Conservation (phyloP, 2,888 invertebrate genomes). For the Patella caerulea region DNA sequence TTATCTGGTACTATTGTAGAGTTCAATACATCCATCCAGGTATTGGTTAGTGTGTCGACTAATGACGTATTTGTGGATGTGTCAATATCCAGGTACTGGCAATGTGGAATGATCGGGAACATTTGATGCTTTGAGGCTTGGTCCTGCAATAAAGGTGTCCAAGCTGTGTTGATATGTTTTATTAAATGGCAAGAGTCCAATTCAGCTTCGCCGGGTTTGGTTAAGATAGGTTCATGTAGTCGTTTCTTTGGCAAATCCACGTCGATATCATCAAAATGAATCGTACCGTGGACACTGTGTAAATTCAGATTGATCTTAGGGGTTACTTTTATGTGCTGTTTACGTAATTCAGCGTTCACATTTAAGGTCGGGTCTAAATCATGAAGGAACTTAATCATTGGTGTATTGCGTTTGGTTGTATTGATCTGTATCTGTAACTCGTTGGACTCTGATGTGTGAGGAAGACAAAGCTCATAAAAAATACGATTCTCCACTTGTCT, state of each 20-base stretch:
- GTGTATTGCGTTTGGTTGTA: conserved; percentile 2
- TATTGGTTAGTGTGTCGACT: not conserved
- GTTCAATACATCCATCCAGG: not conserved
- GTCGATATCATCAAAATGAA: not conserved
- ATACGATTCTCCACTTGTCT: not conserved
- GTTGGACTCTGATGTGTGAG: too few relatives aligned
- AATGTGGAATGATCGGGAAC: not conserved
- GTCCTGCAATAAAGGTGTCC: conserved; percentile 2
- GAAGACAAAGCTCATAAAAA: not conserved
- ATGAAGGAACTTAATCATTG: not conserved
- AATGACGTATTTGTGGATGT: not conserved
- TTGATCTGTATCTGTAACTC: not conserved
- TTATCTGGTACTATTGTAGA: not conserved
- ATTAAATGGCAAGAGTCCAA: too few relatives aligned
- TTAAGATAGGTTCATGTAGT: too few relatives aligned
- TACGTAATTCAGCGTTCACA: not conserved
- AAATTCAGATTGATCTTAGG: not conserved
- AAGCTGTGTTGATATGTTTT: not conserved
- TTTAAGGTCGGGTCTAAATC: not conserved
- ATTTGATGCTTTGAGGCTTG: not conserved
- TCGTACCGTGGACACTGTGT: not conserved
- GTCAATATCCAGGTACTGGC: not conserved
- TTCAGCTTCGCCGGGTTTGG: too few relatives aligned
- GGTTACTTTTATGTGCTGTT: not conserved
- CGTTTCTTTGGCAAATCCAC: not conserved